These are phyloP conservation scores for Pseudochirops corinnae DNA, from an alignment of 2,797 vertebrate genomes.

Conservation along the genomic window DNA sequence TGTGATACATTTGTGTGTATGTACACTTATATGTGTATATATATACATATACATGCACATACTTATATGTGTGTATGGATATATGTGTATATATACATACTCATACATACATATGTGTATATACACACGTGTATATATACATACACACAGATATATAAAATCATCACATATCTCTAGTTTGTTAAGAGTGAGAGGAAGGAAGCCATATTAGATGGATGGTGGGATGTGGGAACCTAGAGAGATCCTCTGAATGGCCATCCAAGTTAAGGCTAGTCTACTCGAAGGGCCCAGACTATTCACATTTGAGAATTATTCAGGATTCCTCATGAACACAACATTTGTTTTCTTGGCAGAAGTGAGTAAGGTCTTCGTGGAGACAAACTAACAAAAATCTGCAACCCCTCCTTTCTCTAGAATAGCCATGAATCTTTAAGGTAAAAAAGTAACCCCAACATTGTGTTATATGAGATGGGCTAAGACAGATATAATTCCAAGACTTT, in stretches of 20 bases:
- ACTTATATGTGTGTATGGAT: too few relatives aligned
- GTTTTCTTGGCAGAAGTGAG: neutral
- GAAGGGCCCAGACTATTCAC: neutral
- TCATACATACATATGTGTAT: neutral
- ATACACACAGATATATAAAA: neutral
- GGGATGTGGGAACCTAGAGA: neutral
- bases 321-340: neutral
- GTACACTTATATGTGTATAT: too few relatives aligned
- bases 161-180: neutral
- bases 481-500: constrained; percentile 4
- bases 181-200: neutral
- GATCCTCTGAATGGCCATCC: neutral
- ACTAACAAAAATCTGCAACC: neutral
- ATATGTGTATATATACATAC: neutral
- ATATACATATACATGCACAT: neutral
- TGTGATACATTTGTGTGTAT: neutral
- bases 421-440: constrained; percentile 22
- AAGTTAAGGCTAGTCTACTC: neutral
- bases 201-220: neutral
- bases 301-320: neutral
- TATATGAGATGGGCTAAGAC: neutral
- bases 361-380: neutral
- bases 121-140: neutral
- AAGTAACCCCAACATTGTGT: neutral
- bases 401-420: constrained; percentile 22